Evolutionary conservation across 2,888 invertebrate species (phyloP).

Genomic region (Archips xylosteana): DNA sequence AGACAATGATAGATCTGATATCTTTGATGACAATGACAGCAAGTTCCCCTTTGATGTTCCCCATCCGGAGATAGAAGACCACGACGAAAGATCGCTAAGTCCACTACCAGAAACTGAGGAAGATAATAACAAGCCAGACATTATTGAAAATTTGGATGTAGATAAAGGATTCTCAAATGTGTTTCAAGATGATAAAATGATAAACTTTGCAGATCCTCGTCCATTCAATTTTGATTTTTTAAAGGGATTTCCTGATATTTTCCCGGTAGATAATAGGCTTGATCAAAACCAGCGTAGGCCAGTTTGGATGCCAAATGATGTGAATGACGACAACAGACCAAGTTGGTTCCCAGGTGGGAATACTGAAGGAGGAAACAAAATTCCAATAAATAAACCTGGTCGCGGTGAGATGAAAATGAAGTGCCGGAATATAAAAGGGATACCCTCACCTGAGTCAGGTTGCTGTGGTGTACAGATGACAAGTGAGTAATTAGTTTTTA

Average conservation of each 20-base stretch:
- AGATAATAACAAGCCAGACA: background rate
- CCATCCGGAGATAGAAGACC: background rate
- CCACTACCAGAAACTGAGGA: background rate
- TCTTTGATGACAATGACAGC: background rate
- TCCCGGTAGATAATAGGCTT: background rate
- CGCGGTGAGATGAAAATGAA: background rate
- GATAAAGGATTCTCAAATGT: background rate
- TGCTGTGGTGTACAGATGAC: conserved; percentile 34
- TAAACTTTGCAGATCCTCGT: no score
- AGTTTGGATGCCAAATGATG: background rate
- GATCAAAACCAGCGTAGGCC: background rate
- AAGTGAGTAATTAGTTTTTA: conserved; percentile 9
- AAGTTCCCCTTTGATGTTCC: conserved; percentile 9
- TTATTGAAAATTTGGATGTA: background rate
- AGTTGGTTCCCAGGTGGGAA: background rate
- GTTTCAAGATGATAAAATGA: no score
- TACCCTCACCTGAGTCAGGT: conserved; percentile 34
- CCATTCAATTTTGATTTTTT: no score
- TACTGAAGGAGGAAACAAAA: background rate
- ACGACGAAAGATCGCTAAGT: background rate
- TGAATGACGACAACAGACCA: background rate
- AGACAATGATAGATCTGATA: conserved; percentile 26
- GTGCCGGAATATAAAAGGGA: conserved; percentile 24
- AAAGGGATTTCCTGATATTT: background rate
- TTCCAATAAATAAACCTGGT: background rate